Evolutionary conservation across 2,113 vertebrate species (phyloP), one percentile per base, ranked within the genome.

Genomic region (Grantiella picta): DNA sequence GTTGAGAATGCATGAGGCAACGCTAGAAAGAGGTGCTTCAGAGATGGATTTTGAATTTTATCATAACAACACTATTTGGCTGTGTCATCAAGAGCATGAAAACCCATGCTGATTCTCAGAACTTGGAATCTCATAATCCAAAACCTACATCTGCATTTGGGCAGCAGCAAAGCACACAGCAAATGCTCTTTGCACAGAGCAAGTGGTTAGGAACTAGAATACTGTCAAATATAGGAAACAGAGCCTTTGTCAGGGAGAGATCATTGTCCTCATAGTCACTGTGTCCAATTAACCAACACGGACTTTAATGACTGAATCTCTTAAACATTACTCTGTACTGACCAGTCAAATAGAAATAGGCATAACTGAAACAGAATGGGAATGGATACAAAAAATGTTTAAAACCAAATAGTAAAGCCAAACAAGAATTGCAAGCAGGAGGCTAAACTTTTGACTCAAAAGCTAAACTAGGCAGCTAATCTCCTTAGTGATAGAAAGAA

Each of bases 1-100:
- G 92, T 76, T 77, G 92, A 92, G 93, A 96, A 96, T 97, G 93
- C 92, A 95, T 96, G 94, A 97, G 95, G 92, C 95, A 97, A 95
- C 38, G 1, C 68, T 93, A 93, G 82, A 68, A 92, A 96, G 92
- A 96, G 95, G 94, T 96, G 90, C 94, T 96, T 92, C 86, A 95
- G 83, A 95, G 93, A 96, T 92, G 73, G 79, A 95, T 91, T 95
- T 82, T 82, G 86, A 92, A 84, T 95, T 94, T 91, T 96, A 95
- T 97, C 94, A 94, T 82, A 95, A 92, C 90, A 96, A 94, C 94
- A 81, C 76, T 91, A 90, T 83, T 95, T 97, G 94, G 94, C 91
- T 86, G 68, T 89, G 79, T 95, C 94, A 96, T 80, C 90, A 83
- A 77, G 80, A 90, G 72, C 56, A 84, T 59, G 93, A 93, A 89